phyloP scores from a whole-genome alignment of 92 coral and sea anemone genomes.

The Porites lobata region DNA sequence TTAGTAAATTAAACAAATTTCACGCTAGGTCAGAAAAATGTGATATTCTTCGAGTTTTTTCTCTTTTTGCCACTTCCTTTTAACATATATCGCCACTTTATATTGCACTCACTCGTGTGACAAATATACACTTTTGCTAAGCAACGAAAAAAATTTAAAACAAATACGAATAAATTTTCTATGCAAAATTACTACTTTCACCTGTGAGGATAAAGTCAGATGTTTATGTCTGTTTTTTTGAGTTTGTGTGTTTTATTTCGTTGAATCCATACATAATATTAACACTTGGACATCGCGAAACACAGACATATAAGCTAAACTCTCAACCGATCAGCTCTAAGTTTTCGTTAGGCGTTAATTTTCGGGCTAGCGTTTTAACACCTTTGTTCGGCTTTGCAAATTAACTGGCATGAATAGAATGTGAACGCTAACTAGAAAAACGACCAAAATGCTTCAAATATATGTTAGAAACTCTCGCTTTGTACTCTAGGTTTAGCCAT shows the following conservation, averaged over 20 bases:
- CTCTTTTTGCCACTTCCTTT: background rate
- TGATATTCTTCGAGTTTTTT: background rate
- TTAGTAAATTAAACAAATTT: background rate
- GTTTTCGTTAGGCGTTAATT: background rate
- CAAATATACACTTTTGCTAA: constrained; percentile 1
- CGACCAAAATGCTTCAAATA: too few relatives aligned
- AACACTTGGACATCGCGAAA: background rate
- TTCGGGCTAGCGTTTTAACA: constrained; percentile 18
- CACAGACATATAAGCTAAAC: too few relatives aligned
- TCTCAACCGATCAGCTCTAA: background rate
- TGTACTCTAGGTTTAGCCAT: background rate
- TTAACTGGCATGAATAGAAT: background rate
- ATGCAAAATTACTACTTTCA: background rate
- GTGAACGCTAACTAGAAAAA: background rate
- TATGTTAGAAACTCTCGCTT: background rate
- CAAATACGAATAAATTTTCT: constrained; percentile 1
- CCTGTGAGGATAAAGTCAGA: background rate
- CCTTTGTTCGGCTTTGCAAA: background rate
- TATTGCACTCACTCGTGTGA: background rate
- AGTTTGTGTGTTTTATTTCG: background rate
- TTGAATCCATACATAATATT: background rate
- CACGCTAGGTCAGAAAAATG: background rate
- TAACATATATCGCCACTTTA: background rate
- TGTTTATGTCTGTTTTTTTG: background rate
- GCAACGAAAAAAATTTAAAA: background rate